Base-by-base conservation (phyloP, 2,113 vertebrate species). In the Eonycteris spelaea region DNA sequence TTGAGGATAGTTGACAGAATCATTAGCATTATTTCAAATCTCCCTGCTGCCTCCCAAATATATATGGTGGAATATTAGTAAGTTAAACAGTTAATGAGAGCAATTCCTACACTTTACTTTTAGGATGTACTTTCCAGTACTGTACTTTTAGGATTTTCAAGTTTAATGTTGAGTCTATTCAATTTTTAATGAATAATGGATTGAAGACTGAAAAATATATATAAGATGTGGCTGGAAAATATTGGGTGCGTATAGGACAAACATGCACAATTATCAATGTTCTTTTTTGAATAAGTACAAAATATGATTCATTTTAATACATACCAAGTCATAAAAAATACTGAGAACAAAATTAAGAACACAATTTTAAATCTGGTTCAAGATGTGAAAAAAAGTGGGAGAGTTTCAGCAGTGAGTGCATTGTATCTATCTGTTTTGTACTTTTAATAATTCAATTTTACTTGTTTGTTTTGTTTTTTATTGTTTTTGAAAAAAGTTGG, bases 211-310 rank as follows among this genome's bases (percentile, higher is more conserved):
- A 71, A 86, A 59, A 6, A 12, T 74, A 13, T 75, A 5, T 74
- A 16, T 33, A 79, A 53, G 38, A 87, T 5, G 0, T 14, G 57
- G 33, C 38, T 45, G 15, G n/a, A 7, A 11, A 28, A 33, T 53
- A 1, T 14, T 8, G 2, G n/a, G 7, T 51, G 6, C 2, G 19
- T 28, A 9, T 1, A 22, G n/a, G 45, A 45, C 1, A 86, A 11
- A 21, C 10, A n/a, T 5, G 33, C 9, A 57, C 12, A 87, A 30
- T 75, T 63, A 79, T 79, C 28, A 48, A 68, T 61, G 10, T 30
- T 80, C 18, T 57, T 57, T 87, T 59, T 24, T 40, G 8, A 45
- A 53, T n/a, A 77, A 40, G 28, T 7, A 74, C 35, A 95, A 84
- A 12, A 53, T 55, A 61, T 7, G 14, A 45, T 59, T 40, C 57